Base-by-base conservation (phyloP, 2,797 vertebrate species). In the Sebastes matsubarae region DNA sequence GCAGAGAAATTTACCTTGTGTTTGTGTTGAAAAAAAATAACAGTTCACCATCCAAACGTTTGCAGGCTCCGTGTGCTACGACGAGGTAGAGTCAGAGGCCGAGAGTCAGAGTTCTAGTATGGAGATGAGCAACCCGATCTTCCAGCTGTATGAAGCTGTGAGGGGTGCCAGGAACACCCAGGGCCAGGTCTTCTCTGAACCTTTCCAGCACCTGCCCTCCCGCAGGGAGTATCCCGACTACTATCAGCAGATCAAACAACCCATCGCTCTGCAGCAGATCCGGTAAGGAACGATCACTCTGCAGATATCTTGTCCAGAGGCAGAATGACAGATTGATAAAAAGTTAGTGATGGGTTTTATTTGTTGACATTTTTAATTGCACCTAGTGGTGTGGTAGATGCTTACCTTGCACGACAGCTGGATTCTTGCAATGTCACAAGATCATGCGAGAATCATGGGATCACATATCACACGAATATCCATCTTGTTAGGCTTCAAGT, bases 221-320 rank as follows among this genome's bases (percentile, higher is more conserved):
- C 97, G 98, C 87, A 96, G 97, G 87, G 99, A 99, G 80, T 99
- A 99, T 84, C 98, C 98, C 1, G 98, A 99, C 95, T 99, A 99
- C 94, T 99, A 97, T 91, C 97, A 98, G 87, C 98, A 99, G 90
- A 99, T 99, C 91, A 99, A 99, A 95, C 94, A 97, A 88, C 98
- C 99, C 36, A 95, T 99, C 83, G 95, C 97, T 12, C 91, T 99
- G 80, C 97, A 98, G 77, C 97, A 98, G 86, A 99, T 99, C 92
- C 97, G 98, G 99, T 98, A 68, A 88, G 74, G 14, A 68, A 2
- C 22, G 1, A n/a, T 42, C 18, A 34, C 42, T 75, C 2, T 4
- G 10, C 24, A 2, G 20, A 1, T n/a, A 7, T 25, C 12, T 1
- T 34, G 27, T 20, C 1, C 2, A 36, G 13, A 42, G 12, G 16